Evolutionary conservation across 2,888 invertebrate species (phyloP).

Genomic region (Anthophora plumipes): DNA sequence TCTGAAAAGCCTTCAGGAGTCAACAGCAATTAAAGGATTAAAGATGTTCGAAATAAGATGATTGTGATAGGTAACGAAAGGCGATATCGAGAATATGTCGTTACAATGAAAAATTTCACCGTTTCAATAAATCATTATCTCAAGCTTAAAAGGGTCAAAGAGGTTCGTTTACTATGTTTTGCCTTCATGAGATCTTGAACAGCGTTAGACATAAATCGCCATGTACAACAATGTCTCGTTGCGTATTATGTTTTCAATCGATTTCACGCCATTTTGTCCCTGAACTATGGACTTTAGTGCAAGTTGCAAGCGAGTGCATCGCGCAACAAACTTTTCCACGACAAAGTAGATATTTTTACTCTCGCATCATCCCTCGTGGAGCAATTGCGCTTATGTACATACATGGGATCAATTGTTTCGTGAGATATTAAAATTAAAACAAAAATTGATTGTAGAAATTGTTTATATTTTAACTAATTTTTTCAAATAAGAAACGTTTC

Average conservation of each 20-base stretch:
- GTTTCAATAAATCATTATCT: background rate
- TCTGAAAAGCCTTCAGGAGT: too few species aligned
- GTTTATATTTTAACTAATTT: too few species aligned
- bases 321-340: constrained; percentile 22
- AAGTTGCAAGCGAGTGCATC: constrained; percentile 27
- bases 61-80: background rate
- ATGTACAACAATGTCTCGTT: constrained; percentile 11
- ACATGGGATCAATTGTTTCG: too few species aligned
- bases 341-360: constrained; percentile 45
- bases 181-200: background rate
- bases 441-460: too few species aligned
- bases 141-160: too few species aligned
- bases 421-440: too few species aligned
- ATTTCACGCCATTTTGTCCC: constrained; percentile 32
- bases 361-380: background rate
- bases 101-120: background rate
- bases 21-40: too few species aligned
- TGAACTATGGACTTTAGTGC: constrained; percentile 53
- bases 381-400: background rate
- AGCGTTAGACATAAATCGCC: background rate
- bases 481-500: too few species aligned
- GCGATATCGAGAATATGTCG: background rate
- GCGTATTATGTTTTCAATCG: constrained; percentile 39
- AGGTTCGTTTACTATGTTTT: too few species aligned
- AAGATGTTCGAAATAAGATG: too few species aligned